Percentiles rank a stretch among this genome's conserved stretches.
Evolutionary conservation across 2,113 vertebrate genomes (phyloP).

Genomic region (Sebastes fasciatus): DNA sequence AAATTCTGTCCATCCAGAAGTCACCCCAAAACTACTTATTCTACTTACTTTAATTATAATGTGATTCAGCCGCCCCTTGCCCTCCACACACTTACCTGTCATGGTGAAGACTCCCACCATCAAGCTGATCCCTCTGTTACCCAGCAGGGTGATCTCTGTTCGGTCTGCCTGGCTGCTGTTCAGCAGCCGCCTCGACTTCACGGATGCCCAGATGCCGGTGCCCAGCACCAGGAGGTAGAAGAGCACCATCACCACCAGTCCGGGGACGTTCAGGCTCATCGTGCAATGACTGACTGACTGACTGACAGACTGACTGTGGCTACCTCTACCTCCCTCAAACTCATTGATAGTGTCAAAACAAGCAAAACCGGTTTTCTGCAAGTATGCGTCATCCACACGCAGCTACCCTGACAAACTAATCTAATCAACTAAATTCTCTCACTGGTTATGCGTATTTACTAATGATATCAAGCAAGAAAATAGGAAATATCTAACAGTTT

Average conservation of each 20-base stretch:
- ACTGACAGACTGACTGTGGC: not conserved
- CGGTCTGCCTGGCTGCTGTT: not conserved
- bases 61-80: too few relatives aligned
- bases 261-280: conserved; percentile 54
- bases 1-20: not conserved
- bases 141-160: conserved; percentile 47
- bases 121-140: conserved; percentile 51
- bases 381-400: not conserved
- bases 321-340: not conserved
- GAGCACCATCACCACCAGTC: conserved; percentile 39
- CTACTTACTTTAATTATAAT: not conserved
- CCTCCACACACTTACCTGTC: conserved; percentile 40
- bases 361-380: not conserved
- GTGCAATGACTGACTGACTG: not conserved
- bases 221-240: conserved; percentile 69
- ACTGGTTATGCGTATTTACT: too few relatives aligned
- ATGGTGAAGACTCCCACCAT: conserved; percentile 64
- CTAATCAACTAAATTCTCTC: too few relatives aligned
- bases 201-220: conserved; percentile 60
- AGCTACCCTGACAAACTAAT: not conserved
- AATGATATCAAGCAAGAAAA: too few relatives aligned
- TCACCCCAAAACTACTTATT: not conserved
- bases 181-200: conserved; percentile 32
- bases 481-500: too few relatives aligned
- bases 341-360: not conserved